Percentiles rank a stretch among this genome's conserved stretches.
phyloP scores from a whole-genome alignment of 2,888 invertebrate species.

The Harpagoxenus sublaevis region DNA sequence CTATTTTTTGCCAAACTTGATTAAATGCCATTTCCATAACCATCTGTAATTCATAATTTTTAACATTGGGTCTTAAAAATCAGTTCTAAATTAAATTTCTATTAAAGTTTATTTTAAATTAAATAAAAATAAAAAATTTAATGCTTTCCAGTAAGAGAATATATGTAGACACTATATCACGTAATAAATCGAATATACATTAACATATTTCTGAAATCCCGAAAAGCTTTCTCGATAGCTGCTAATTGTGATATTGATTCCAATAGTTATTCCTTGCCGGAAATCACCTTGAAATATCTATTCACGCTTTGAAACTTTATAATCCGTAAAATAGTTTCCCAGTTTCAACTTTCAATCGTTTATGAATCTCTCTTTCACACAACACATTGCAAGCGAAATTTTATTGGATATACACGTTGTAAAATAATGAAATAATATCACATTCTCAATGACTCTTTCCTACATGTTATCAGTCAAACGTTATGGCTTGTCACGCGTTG shows the following conservation, averaged over 20 bases:
- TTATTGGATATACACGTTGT: background rate
- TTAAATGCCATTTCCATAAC: too few relatives aligned
- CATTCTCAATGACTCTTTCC: background rate
- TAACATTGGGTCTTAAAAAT: background rate
- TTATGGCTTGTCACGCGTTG: slow-evolving; percentile 79
- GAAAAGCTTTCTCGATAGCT: too few relatives aligned
- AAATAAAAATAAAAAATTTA: background rate
- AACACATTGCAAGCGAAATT: background rate
- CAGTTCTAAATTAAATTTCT: background rate
- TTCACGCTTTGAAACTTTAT: background rate
- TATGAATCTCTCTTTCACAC: background rate
- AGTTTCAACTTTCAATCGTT: background rate
- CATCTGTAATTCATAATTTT: background rate
- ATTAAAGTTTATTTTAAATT: background rate
- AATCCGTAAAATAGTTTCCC: too few relatives aligned
- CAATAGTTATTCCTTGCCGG: too few relatives aligned
- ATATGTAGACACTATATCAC: too few relatives aligned
- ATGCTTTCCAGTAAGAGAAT: too few relatives aligned
- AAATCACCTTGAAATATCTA: background rate
- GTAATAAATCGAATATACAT: too few relatives aligned
- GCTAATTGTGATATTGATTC: too few relatives aligned
- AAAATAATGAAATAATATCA: background rate
- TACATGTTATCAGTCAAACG: slow-evolving; percentile 71
- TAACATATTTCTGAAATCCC: background rate
- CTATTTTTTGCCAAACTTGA: too few relatives aligned